Evolutionary conservation across 2,888 invertebrate species (phyloP), one percentile per base, ranked within the genome.

Genomic region (Mystacides longicornis): DNA sequence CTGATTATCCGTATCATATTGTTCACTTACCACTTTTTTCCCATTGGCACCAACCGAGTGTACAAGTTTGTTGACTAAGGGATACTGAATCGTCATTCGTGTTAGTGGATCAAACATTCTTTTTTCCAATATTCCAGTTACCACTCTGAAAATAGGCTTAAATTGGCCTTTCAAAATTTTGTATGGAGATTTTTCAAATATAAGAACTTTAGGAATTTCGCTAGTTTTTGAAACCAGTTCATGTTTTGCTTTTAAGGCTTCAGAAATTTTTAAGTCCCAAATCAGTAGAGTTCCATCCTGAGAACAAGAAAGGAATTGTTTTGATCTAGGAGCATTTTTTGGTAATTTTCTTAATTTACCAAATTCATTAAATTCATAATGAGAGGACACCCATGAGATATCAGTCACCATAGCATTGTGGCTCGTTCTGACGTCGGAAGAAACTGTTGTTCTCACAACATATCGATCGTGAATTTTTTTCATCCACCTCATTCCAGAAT

Each of bases 321-420:
- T 69, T 11, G 82, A 74, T 21, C 67, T 64, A 11, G 66, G 65
- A 1, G 72, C 68, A 63, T 64, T 67, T 62, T 69, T 73, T 61
- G 64, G 69, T 54, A 71, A 71, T 54, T 65, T 65, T 60, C 64
- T 69, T 14, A 81, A 71, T 70, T 69, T 73, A 0, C 89, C 88
- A 43, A 80, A 82, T 14, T 76, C 70, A 9, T 82, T 77, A 3
- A 87, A 67, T 57, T 71, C 72, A 62, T 80, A 77, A 63, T 80
- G 78, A 0, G 81, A 78, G 5, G 83, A 79, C n/a, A 87, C 64
- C 89, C 89, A 89, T 49, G 75, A 74, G 49, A 89, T 83, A 23
- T 74, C 68, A 1, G 81, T 82, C 19, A 89, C 80, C n/a, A 81
- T 68, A 2, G 74, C 79, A 55, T 73, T 79, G 63, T 87, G 89